Evolutionary conservation across 1,140 invertebrate genomes (phyloP).

Genomic region (Rhynchophorus ferrugineus): DNA sequence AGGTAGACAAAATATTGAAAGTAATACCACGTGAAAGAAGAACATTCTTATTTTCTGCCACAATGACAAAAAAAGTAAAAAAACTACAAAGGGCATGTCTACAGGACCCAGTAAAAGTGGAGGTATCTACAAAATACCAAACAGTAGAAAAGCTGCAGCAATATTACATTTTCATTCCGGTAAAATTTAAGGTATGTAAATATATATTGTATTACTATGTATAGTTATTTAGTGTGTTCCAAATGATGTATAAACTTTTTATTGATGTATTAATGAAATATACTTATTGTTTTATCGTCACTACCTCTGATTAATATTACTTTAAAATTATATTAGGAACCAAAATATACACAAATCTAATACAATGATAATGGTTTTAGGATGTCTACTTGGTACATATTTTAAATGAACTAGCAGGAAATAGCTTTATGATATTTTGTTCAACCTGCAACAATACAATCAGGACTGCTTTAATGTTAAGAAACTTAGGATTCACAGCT

Average conservation of each 20-base stretch:
- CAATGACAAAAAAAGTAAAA: conserved; percentile 97
- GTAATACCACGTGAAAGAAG: conserved; percentile 81
- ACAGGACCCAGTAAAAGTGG: conserved; percentile 86
- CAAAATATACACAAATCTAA: too few relatives aligned
- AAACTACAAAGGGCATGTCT: conserved; percentile 94
- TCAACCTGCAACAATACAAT: conserved; percentile 90
- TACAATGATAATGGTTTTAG: conserved; percentile 52
- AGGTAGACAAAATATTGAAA: conserved; percentile 92
- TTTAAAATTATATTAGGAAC: too few relatives aligned
- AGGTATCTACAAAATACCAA: conserved; percentile 95
- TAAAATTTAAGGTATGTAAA: conserved; percentile 85
- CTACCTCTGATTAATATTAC: conserved; percentile 18
- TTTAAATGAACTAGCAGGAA: conserved; percentile 91
- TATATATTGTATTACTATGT: neutral
- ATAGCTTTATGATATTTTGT: conserved; percentile 97
- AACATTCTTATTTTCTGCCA: conserved; percentile 92
- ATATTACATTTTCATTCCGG: conserved; percentile 92
- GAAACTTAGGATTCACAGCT: conserved; percentile 82
- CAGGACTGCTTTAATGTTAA: conserved; percentile 76
- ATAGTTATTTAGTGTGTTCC: neutral
- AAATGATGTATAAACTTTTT: conserved; percentile 13
- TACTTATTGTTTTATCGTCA: conserved; percentile 18
- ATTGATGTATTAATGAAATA: conserved; percentile 19
- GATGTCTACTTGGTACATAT: conserved; percentile 96
- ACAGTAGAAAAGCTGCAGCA: conserved; percentile 96